Conservation (phyloP, 2,113 vertebrate genomes). For the Aegithalos caudatus region DNA sequence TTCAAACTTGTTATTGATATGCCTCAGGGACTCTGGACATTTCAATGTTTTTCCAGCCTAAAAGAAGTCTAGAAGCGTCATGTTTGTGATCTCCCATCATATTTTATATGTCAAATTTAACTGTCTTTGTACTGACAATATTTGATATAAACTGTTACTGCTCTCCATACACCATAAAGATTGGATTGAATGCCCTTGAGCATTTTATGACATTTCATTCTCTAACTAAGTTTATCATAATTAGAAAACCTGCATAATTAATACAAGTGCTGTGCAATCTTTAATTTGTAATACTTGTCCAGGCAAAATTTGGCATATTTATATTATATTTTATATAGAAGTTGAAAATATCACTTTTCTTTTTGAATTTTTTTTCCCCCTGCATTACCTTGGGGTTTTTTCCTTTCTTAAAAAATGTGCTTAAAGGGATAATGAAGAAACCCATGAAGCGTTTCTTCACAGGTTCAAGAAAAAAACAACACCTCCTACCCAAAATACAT, state of each 20-base stretch:
- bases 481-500: background rate
- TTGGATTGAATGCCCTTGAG: background rate
- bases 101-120: background rate
- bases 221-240: background rate
- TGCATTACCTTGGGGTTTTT: background rate
- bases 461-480: background rate
- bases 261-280: background rate
- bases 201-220: background rate
- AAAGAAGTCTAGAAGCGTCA: background rate
- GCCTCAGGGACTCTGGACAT: background rate
- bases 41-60: background rate
- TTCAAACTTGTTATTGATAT: background rate
- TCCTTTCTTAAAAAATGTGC: fast-evolving
- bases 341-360: background rate
- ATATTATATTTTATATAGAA: background rate
- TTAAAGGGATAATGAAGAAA: background rate
- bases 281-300: background rate
- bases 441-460: background rate
- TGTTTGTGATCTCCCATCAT: background rate
- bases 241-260: background rate
- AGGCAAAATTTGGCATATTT: background rate
- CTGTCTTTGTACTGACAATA: background rate
- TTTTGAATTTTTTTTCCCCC: background rate
- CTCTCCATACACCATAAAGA: background rate
- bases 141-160: background rate